phyloP scores from a whole-genome alignment of 30 jellyfish, hydroid and myxozoan genomes.

The Hydra vulgaris region DNA sequence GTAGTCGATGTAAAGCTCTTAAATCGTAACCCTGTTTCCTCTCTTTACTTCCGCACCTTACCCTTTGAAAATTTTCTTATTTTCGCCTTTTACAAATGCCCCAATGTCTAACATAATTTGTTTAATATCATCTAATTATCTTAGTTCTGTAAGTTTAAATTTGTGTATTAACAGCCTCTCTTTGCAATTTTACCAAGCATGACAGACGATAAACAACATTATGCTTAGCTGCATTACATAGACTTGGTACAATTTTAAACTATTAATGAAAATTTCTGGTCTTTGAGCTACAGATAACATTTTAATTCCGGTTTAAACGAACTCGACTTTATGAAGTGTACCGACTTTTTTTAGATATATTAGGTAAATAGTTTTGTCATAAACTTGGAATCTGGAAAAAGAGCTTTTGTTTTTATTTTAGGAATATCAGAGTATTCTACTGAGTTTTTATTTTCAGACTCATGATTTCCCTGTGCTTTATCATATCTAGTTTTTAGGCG shows the following conservation, averaged over 20 bases:
- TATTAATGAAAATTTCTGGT: not conserved
- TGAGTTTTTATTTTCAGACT: too few species aligned
- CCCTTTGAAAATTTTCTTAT: too few species aligned
- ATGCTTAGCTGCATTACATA: constrained; percentile 2
- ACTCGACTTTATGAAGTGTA: not conserved
- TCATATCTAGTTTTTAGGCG: too few species aligned
- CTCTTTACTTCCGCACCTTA: too few species aligned
- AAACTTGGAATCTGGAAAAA: not conserved
- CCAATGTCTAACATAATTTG: too few species aligned
- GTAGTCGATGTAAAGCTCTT: too few species aligned
- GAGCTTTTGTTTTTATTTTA: not conserved
- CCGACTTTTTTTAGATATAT: not conserved
- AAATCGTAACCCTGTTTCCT: too few species aligned
- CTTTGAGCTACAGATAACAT: constrained; percentile 3
- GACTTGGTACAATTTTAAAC: constrained; percentile 11
- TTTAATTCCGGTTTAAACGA: not conserved
- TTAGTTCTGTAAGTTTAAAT: not conserved
- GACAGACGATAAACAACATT: constrained; percentile 1
- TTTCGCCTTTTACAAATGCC: too few species aligned
- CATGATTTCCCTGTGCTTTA: too few species aligned
- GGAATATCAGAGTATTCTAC: too few species aligned
- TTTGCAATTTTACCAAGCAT: constrained; percentile 12
- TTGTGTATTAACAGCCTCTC: not conserved
- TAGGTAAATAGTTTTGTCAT: too few species aligned
- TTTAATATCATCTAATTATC: not conserved